A percentile compares a stretch with the other conserved stretches of the same genome.
phyloP scores from a whole-genome alignment of 1,140 invertebrate species.

The Parapsyche elsis region DNA sequence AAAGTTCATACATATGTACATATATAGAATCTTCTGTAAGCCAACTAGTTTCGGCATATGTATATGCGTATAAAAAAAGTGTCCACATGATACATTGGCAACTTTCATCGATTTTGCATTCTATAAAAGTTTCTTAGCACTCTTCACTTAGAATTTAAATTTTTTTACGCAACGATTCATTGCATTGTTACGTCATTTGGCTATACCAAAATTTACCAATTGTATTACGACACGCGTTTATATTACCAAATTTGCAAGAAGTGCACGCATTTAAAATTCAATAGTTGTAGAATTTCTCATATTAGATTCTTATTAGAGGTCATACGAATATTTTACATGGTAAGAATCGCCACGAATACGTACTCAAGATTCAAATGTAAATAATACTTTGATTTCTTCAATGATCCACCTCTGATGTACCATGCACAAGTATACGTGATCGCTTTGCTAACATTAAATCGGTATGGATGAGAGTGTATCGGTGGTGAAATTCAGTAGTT shows the following conservation, averaged over 20 bases:
- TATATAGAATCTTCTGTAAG: background rate
- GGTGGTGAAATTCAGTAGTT: too few species aligned
- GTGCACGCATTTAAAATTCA: background rate
- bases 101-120: constrained; percentile 25
- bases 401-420: too few species aligned
- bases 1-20: background rate
- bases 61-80: background rate
- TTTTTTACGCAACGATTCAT: constrained; percentile 23
- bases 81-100: background rate
- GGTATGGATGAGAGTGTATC: too few species aligned
- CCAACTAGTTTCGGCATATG: background rate
- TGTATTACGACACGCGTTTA: background rate
- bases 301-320: too few species aligned
- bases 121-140: background rate
- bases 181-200: background rate
- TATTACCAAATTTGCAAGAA: constrained; percentile 3
- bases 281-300: too few species aligned
- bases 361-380: too few species aligned
- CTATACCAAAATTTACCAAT: constrained; percentile 6
- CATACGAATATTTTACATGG: too few species aligned
- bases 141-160: background rate
- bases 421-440: too few species aligned
- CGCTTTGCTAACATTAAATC: too few species aligned
- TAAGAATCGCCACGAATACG: too few species aligned
- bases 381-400: too few species aligned